Conservation (phyloP, 2,113 vertebrate genomes). For the Furnarius figulus region DNA sequence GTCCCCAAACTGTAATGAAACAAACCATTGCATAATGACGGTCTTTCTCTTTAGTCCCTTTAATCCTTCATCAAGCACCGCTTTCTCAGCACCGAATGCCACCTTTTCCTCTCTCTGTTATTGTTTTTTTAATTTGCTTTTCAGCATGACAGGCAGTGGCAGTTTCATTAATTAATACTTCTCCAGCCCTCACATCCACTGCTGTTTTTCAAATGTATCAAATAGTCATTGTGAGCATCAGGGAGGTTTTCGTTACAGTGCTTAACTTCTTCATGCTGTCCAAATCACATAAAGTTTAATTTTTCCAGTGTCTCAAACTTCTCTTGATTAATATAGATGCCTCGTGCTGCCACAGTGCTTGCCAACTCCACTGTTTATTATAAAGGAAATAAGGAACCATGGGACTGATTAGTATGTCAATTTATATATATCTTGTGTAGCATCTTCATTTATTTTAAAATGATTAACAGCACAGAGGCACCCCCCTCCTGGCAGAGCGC, state of each 20-base stretch:
- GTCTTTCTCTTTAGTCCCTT: constrained; percentile 4
- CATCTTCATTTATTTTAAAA: constrained; percentile 61
- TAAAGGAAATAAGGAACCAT: constrained; percentile 61
- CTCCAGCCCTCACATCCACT: constrained; percentile 29
- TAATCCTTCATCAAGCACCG: constrained; percentile 58
- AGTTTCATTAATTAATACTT: constrained; percentile 60
- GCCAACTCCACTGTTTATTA: constrained; percentile 60
- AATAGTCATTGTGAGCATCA: constrained; percentile 40
- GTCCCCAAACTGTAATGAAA: constrained; percentile 52
- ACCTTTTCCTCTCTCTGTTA: constrained; percentile 8
- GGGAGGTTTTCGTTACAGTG: constrained; percentile 65
- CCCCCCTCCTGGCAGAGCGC: constrained; percentile 7
- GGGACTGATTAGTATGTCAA: constrained; percentile 66
- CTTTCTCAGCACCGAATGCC: constrained; percentile 53
- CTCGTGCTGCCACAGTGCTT: constrained; percentile 55
- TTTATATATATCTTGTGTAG: constrained; percentile 53
- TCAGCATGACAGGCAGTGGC: constrained; percentile 58
- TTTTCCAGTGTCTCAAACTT: constrained; percentile 80
- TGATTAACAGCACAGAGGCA: constrained; percentile 12
- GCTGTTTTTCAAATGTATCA: constrained; percentile 25
- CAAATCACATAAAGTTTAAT: constrained; percentile 65
- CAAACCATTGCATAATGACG: constrained; percentile 18
- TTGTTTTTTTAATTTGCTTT: not conserved
- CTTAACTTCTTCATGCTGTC: constrained; percentile 61
- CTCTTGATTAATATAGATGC: constrained; percentile 66